These are phyloP conservation scores for Solenopsis invicta DNA, from an alignment of 1,140 invertebrate species.

Conservation along the genomic window DNA sequence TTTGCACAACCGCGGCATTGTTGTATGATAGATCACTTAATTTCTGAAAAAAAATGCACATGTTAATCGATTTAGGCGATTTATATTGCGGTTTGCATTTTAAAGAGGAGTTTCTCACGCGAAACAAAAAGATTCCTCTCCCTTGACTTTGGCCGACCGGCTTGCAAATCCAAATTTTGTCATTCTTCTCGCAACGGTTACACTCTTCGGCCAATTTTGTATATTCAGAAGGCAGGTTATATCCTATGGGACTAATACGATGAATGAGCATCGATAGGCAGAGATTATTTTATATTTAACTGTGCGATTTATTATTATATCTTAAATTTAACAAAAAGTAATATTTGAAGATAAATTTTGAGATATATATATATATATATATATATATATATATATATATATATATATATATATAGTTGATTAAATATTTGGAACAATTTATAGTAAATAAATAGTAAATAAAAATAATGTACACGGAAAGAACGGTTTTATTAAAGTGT, in stretches of 20 bases:
- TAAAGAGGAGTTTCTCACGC: slow-evolving; percentile 87
- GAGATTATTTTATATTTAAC: not conserved
- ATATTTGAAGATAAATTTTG: not conserved
- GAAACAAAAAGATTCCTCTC: slow-evolving; percentile 93
- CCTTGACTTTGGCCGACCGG: slow-evolving; percentile 95
- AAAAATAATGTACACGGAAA: too few relatives aligned
- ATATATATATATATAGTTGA: too few relatives aligned
- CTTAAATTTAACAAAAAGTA: not conserved
- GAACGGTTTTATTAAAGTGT: too few relatives aligned
- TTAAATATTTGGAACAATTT: not conserved
- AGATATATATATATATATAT: too few relatives aligned
- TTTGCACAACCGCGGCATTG: slow-evolving; percentile 92
- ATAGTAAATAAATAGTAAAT: too few relatives aligned
- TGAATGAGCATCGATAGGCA: slow-evolving; percentile 38
- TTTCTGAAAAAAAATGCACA: slow-evolving; percentile 87
- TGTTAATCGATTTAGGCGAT: not conserved
- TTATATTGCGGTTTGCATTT: not conserved
- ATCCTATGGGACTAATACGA: slow-evolving; percentile 90
- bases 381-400: too few relatives aligned
- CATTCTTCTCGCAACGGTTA: slow-evolving; percentile 84
- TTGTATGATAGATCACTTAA: slow-evolving; percentile 92
- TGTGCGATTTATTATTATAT: not conserved
- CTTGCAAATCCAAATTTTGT: slow-evolving; percentile 94
- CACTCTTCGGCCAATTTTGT: slow-evolving; percentile 94
- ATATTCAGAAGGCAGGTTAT: slow-evolving; percentile 94